Evolutionary conservation across 2,113 vertebrate species (phyloP), one percentile per base, ranked within the genome.

Genomic region (Tachysurus fulvidraco): DNA sequence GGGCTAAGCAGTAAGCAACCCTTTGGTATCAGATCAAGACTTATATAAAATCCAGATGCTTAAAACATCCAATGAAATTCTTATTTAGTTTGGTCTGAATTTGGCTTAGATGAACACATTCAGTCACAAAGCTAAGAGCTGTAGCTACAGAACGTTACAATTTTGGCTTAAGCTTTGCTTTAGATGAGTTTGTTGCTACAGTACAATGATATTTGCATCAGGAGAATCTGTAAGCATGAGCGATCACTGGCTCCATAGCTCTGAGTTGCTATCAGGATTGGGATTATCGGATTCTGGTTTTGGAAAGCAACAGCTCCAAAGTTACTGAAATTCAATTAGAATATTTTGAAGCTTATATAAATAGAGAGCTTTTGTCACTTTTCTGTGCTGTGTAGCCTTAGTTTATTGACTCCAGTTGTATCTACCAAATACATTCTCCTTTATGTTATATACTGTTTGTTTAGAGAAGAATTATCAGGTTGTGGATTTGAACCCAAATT

Each of bases 321-420:
- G 93, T 93, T 93, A 94, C 93, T 94, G 93, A 94, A 92, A 94
- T 95, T 94, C 94, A 93, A 94, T 94, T 94, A 94, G 79, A 89
- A 89, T 91, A 91, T 89, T 85, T 88, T 88, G 78, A 88, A 90
- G 88, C 94, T 91, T 94, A 93, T 95, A 94, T 94, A 93, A 89
- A 89, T 89, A 91, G 92, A 90, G 91, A 93, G 88, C 23, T 77
- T 80, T 57, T 84, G 46, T 41, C 30, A 62, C 36, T 44, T 73
- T 79, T 69, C 4, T 64, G n/a, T 52, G 44, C 52, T 21, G 74
- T 85, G 54, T 50, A 41, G 59, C 74, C 55, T 55, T 28, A 30
- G 81, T 62, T 30, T 30, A 30, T 16, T 67, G 65, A 30, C 28
- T 64, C 62, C 62, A 64, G n/a, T 10, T 28, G 25, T n/a, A 64